These are phyloP conservation scores for Hypothenemus hampei DNA, from an alignment of 1,140 invertebrate genomes.

Conservation along the genomic window DNA sequence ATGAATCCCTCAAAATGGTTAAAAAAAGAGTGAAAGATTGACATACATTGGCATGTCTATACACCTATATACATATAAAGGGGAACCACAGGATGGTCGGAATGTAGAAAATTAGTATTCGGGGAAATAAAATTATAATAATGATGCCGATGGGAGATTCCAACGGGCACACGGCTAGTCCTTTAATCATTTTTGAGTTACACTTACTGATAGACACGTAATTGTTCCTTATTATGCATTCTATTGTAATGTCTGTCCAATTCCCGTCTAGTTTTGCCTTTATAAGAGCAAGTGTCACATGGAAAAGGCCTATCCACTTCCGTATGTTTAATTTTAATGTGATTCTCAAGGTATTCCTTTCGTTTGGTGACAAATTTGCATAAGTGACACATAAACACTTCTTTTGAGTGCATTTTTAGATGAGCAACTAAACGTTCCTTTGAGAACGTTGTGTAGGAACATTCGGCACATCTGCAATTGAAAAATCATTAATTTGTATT, in stretches of 20 bases:
- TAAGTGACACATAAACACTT: slow-evolving; percentile 11
- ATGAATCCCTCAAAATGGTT: too few species aligned
- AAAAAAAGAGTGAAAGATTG: too few species aligned
- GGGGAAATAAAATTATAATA: too few species aligned
- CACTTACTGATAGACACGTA: slow-evolving; percentile 7
- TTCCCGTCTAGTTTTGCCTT: slow-evolving; percentile 19
- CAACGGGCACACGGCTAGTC: too few species aligned
- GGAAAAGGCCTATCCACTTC: slow-evolving; percentile 11
- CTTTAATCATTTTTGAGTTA: background rate
- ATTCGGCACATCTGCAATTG: slow-evolving; percentile 17
- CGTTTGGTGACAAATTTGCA: slow-evolving; percentile 23
- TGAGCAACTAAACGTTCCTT: slow-evolving; percentile 18
- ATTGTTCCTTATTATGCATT: slow-evolving; percentile 21
- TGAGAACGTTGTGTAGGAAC: slow-evolving; percentile 13
- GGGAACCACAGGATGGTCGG: too few species aligned
- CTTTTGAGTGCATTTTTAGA: slow-evolving; percentile 20
- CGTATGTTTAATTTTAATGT: slow-evolving; percentile 12
- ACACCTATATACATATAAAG: too few species aligned
- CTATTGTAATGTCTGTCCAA: slow-evolving; percentile 10
- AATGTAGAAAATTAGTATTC: too few species aligned
- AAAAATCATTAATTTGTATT: background rate
- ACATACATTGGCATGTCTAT: too few species aligned
- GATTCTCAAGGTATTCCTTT: slow-evolving; percentile 3
- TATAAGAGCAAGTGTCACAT: slow-evolving; percentile 25
- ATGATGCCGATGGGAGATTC: too few species aligned